Evolutionary conservation across 2,888 invertebrate genomes (phyloP).

Genomic region (Ophioninae sp.): DNA sequence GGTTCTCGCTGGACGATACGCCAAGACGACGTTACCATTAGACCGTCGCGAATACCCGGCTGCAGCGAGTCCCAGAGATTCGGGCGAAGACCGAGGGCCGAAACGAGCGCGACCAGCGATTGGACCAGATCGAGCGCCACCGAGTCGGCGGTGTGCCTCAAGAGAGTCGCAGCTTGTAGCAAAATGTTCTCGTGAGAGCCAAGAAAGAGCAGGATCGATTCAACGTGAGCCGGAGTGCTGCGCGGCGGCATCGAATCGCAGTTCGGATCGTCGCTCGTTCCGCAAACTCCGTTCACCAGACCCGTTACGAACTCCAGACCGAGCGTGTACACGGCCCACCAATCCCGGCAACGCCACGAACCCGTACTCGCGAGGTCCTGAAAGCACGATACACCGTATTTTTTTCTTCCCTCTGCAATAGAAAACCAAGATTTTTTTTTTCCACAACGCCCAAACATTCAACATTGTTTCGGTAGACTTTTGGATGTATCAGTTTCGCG

Average conservation of each 20-base stretch:
- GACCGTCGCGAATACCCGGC: slow-evolving; percentile 74
- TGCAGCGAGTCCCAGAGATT: slow-evolving; percentile 76
- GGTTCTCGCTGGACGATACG: neutral
- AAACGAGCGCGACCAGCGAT: slow-evolving; percentile 78
- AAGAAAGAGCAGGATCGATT: slow-evolving; percentile 72
- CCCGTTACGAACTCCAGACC: slow-evolving; percentile 77
- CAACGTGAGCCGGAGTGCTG: slow-evolving; percentile 69
- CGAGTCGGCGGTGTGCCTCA: slow-evolving; percentile 78
- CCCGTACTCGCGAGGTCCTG: slow-evolving; percentile 71
- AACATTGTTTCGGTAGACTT: no score
- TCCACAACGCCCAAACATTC: no score
- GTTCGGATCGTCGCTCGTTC: slow-evolving; percentile 66
- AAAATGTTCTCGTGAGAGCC: slow-evolving; percentile 78
- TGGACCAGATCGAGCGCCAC: slow-evolving; percentile 78
- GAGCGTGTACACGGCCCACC: slow-evolving; percentile 78
- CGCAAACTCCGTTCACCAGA: slow-evolving; percentile 64
- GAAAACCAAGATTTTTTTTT: no score
- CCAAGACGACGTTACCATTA: slow-evolving; percentile 68
- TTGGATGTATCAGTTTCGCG: no score
- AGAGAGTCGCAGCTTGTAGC: slow-evolving; percentile 76
- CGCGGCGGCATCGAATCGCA: slow-evolving; percentile 43
- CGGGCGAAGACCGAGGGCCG: slow-evolving; percentile 73
- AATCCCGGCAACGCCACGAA: slow-evolving; percentile 78
- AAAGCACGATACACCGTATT: slow-evolving; percentile 13
- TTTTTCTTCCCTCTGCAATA: neutral